Evolutionary conservation across 2,113 vertebrate species (phyloP), one percentile per base, ranked within the genome.

Genomic region (Podocnemis expansa): DNA sequence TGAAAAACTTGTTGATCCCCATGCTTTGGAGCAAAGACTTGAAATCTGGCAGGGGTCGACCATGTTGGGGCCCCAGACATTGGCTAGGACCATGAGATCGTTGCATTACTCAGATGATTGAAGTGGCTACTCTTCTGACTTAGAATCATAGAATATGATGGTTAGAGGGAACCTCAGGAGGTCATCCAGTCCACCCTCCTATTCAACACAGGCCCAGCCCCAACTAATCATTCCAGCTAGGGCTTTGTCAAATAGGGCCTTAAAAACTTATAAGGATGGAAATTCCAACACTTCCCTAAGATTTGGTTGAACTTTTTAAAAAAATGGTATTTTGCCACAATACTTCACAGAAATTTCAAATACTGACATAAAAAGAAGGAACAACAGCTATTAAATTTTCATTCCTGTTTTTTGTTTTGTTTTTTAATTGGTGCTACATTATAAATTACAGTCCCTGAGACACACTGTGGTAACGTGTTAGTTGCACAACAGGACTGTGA

Each of bases 21-120:
- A 10, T 91, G 47, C 78, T 95, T 88, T 82, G 80, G 90, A 55
- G 60, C 78, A 84, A 88, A 76, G 90, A 38, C 93, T 96, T 94
- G 95, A 96, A 95, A 80, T 58, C 54, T 24, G 86, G 43, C 38
- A 84, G 16, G 49, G 43, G 8, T 21, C n/a, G 34, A 31, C 60
- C 60, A 34, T 3, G 17, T 63, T n/a, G n/a, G 34, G 31, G 16
- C 63, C 8, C 34, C 63, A 67, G n/a, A 19, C 34, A 67, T 21
- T n/a, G 34, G n/a, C 63, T 67, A 43, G 70, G n/a, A n/a, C n/a
- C n/a, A n/a, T n/a, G 70, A 75, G 38, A 24, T 43, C 38, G 43
- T 43, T 75, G 24, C 11, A 43, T 75, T 43, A 43, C 70, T 43
- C 70, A 75, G 67, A 34, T 73, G 38, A 22, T 41, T 73, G 11